Evolutionary conservation across 2,888 invertebrate genomes (phyloP).

Genomic region (Xanthorhoe designata): DNA sequence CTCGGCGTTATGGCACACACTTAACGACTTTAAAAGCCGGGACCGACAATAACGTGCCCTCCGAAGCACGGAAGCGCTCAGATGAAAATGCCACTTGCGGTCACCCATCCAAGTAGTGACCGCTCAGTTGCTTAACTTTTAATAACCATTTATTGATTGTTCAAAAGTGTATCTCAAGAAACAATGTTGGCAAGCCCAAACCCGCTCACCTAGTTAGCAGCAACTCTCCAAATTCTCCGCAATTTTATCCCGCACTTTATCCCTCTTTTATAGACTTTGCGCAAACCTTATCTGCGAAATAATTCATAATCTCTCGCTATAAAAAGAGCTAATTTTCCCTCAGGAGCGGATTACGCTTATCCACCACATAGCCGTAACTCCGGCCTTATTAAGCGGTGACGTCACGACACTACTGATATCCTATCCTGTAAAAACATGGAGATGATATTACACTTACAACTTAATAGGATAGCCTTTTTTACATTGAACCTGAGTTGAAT

Average conservation of each 20-base stretch:
- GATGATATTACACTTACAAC: not conserved
- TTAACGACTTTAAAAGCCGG: too few relatives aligned
- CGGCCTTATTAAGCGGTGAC: slow-evolving; percentile 14
- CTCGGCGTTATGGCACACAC: too few relatives aligned
- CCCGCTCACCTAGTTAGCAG: slow-evolving; percentile 6
- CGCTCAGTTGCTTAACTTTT: too few relatives aligned
- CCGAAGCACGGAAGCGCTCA: too few relatives aligned
- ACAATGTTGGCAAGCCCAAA: not conserved
- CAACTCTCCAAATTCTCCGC: slow-evolving; percentile 19
- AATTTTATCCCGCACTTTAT: slow-evolving; percentile 30
- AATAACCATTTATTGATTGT: too few relatives aligned
- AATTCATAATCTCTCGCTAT: slow-evolving; percentile 37
- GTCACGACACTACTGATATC: slow-evolving; percentile 5
- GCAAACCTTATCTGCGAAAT: slow-evolving; percentile 35
- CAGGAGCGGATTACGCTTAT: slow-evolving; percentile 31
- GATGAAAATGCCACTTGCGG: too few relatives aligned
- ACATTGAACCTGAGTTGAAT: too few relatives aligned
- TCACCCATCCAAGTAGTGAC: too few relatives aligned
- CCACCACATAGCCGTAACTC: slow-evolving; percentile 25
- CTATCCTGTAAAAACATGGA: not conserved
- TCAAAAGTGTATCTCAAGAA: not conserved
- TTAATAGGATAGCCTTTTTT: not conserved
- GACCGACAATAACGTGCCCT: too few relatives aligned
- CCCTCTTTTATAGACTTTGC: slow-evolving; percentile 35
- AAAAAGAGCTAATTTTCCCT: slow-evolving; percentile 39